Percentiles rank a stretch among this genome's conserved stretches.
phyloP scores from a whole-genome alignment of 2,797 vertebrate genomes.

The Peromyscus nudipes region DNA sequence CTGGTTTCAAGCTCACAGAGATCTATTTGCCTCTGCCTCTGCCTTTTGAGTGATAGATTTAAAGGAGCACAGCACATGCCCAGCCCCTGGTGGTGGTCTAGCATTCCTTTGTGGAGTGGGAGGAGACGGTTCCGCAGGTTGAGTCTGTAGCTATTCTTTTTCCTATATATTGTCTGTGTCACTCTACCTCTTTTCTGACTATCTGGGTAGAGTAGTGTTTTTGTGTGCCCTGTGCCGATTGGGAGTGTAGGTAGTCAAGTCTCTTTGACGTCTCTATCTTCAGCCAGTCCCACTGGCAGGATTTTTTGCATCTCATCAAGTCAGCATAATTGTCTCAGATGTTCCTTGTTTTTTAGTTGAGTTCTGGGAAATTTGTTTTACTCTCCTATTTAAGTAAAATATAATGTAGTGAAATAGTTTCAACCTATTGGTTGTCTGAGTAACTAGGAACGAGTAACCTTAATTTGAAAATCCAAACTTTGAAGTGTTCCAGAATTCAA shows the following conservation, averaged over 20 bases:
- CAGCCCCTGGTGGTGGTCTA: neutral
- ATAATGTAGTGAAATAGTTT: neutral
- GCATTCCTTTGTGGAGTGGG: neutral
- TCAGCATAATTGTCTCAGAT: neutral
- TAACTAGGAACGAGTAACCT: neutral
- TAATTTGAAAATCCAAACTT: neutral
- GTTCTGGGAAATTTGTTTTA: neutral
- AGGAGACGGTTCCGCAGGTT: neutral
- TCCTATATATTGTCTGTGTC: neutral
- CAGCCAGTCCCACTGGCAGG: neutral
- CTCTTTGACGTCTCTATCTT: neutral
- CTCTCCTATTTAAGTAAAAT: constrained; percentile 44
- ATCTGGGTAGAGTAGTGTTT: neutral
- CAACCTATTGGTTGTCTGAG: neutral
- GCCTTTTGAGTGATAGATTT: neutral
- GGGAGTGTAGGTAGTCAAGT: neutral
- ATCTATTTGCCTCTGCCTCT: neutral
- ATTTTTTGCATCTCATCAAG: neutral
- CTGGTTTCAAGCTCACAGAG: neutral
- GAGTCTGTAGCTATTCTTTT: neutral
- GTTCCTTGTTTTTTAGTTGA: neutral
- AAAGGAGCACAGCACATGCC: neutral
- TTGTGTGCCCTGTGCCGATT: neutral
- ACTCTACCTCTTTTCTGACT: constrained; percentile 12
- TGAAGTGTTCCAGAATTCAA: neutral